Conservation (phyloP, 2,888 invertebrate genomes). For the Trissolcus brochymenae region DNA sequence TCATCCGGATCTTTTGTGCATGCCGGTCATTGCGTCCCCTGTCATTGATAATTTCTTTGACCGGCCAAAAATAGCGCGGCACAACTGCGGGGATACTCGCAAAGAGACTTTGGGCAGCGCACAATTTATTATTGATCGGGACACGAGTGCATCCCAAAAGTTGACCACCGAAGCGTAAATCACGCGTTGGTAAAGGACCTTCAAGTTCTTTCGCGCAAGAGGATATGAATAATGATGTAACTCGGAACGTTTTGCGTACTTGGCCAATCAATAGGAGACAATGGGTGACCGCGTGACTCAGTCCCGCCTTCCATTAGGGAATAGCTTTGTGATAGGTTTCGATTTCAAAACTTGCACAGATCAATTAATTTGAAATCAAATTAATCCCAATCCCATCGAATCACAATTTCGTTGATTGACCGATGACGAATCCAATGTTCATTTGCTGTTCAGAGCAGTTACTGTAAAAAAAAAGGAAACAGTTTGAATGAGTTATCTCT, state of each 20-base stretch:
- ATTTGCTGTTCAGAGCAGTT: too few relatives aligned
- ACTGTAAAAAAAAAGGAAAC: too few relatives aligned
- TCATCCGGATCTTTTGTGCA: too few relatives aligned
- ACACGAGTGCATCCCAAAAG: slow-evolving; percentile 25
- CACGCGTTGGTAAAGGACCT: slow-evolving; percentile 24
- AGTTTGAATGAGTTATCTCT: too few relatives aligned
- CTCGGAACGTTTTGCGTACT: slow-evolving; percentile 36
- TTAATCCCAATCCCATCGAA: too few relatives aligned
- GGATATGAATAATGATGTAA: slow-evolving; percentile 57
- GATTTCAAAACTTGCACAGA: too few relatives aligned
- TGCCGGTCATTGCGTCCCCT: too few relatives aligned
- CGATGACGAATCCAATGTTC: too few relatives aligned
- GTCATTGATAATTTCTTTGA: slow-evolving; percentile 24
- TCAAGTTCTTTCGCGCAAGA: slow-evolving; percentile 25
- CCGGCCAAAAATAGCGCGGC: slow-evolving; percentile 22
- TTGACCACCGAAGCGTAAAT: slow-evolving; percentile 33
- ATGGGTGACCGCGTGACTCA: slow-evolving; percentile 53
- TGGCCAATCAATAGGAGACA: slow-evolving; percentile 59
- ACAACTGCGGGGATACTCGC: background rate
- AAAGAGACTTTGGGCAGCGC: slow-evolving; percentile 25
- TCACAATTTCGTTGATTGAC: too few relatives aligned
- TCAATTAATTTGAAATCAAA: too few relatives aligned
- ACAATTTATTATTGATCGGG: slow-evolving; percentile 32
- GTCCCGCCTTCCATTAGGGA: slow-evolving; percentile 49
- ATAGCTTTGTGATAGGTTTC: too few relatives aligned